phyloP scores from a whole-genome alignment of 1,140 invertebrate genomes.

The Eubasilissa regina region DNA sequence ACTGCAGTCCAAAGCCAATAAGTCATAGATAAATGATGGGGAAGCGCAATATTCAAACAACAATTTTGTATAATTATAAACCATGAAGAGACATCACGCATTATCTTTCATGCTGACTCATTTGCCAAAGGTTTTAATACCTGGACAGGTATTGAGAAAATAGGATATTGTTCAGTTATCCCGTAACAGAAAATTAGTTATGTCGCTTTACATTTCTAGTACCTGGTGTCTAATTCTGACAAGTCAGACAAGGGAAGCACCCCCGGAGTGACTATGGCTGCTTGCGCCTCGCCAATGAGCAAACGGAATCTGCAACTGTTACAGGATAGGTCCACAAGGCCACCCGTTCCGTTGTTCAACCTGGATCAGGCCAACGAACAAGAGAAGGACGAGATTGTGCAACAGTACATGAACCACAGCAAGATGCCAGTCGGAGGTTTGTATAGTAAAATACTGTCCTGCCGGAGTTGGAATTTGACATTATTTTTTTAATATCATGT shows the following conservation, averaged over 20 bases:
- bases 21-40: too few relatives aligned
- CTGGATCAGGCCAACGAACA: constrained; percentile 58
- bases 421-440: constrained; percentile 30
- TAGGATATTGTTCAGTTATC: too few relatives aligned
- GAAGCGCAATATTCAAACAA: too few relatives aligned
- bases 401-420: constrained; percentile 63
- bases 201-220: constrained; percentile 41
- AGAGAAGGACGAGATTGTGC: constrained; percentile 64
- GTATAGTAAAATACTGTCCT: background rate
- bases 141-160: too few relatives aligned
- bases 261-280: background rate
- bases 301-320: constrained; percentile 67
- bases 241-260: constrained; percentile 68
- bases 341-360: constrained; percentile 64
- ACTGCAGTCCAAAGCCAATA: too few relatives aligned
- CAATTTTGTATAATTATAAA: too few relatives aligned
- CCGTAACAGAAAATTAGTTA: too few relatives aligned
- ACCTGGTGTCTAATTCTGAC: constrained; percentile 71
- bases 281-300: constrained; percentile 67
- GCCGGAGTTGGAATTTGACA: background rate
- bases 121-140: too few relatives aligned
- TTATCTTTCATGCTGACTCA: too few relatives aligned
- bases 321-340: constrained; percentile 61
- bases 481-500: too few relatives aligned
- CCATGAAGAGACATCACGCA: too few relatives aligned